phyloP scores from a whole-genome alignment of 1,140 invertebrate species.

The Lepidurus apus region DNA sequence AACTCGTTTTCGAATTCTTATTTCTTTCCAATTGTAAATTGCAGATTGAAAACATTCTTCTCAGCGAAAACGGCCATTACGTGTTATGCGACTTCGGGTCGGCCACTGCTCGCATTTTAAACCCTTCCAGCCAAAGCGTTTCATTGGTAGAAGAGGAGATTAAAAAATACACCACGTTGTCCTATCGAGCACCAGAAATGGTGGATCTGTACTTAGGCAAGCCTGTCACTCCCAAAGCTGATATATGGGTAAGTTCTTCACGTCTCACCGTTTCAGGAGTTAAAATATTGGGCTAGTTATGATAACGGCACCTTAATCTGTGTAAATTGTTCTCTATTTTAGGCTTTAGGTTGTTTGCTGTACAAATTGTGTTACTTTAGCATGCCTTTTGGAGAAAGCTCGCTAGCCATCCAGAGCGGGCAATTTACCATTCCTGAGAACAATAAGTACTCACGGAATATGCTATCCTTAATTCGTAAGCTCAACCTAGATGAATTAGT shows the following conservation, averaged over 20 bases:
- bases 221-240: slow-evolving; percentile 82
- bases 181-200: slow-evolving; percentile 93
- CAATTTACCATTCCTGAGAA: slow-evolving; percentile 81
- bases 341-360: slow-evolving; percentile 83
- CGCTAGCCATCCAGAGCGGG: slow-evolving; percentile 86
- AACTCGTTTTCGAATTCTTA: background rate
- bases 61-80: slow-evolving; percentile 69
- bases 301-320: slow-evolving; percentile 28
- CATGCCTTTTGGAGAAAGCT: slow-evolving; percentile 88
- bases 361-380: slow-evolving; percentile 90
- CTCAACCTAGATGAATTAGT: slow-evolving; percentile 34
- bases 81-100: slow-evolving; percentile 87
- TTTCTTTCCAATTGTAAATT: slow-evolving; percentile 36
- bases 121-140: slow-evolving; percentile 66
- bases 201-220: slow-evolving; percentile 85
- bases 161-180: slow-evolving; percentile 87
- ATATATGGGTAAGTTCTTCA: slow-evolving; percentile 72
- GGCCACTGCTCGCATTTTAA: slow-evolving; percentile 72
- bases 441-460: slow-evolving; percentile 60
- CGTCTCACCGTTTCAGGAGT: slow-evolving; percentile 37
- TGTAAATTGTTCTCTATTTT: slow-evolving; percentile 42
- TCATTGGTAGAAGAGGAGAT: slow-evolving; percentile 82
- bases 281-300: slow-evolving; percentile 28
- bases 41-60: slow-evolving; percentile 82
- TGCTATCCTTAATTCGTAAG: slow-evolving; percentile 52